These are phyloP conservation scores for Rhodophaea formosa DNA, from an alignment of 2,888 invertebrate species.

Conservation along the genomic window DNA sequence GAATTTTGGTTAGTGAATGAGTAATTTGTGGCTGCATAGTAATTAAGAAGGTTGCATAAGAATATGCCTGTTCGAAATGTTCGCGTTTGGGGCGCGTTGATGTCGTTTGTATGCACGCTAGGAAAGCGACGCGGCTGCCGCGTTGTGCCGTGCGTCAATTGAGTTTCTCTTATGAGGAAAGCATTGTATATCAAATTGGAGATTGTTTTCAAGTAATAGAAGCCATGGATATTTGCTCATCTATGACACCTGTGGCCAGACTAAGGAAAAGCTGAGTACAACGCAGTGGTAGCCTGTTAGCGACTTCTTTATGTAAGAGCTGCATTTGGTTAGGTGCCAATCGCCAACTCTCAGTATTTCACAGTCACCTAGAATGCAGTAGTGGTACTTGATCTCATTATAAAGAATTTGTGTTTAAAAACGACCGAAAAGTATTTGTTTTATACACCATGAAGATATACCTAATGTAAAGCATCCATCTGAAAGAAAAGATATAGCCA, in stretches of 20 bases:
- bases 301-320: too few species aligned
- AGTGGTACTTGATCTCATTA: too few species aligned
- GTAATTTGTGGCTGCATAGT: slow-evolving; percentile 23
- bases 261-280: neutral
- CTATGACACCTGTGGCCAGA: neutral
- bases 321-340: too few species aligned
- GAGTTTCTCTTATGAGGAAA: slow-evolving; percentile 15
- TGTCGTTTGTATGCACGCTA: slow-evolving; percentile 59
- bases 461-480: too few species aligned
- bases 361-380: too few species aligned
- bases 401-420: too few species aligned
- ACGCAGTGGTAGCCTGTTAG: neutral
- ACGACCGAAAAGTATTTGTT: too few species aligned
- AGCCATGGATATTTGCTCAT: neutral
- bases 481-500: too few species aligned
- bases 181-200: neutral
- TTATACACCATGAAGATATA: too few species aligned
- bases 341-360: too few species aligned
- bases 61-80: slow-evolving; percentile 13
- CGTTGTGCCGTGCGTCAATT: neutral
- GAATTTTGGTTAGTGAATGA: slow-evolving; percentile 20
- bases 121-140: slow-evolving; percentile 19
- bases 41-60: slow-evolving; percentile 27
- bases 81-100: slow-evolving; percentile 51
- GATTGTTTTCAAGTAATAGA: neutral